These are phyloP conservation scores for Dascillus cervinus DNA, from an alignment of 2,888 invertebrate species.

Conservation along the genomic window DNA sequence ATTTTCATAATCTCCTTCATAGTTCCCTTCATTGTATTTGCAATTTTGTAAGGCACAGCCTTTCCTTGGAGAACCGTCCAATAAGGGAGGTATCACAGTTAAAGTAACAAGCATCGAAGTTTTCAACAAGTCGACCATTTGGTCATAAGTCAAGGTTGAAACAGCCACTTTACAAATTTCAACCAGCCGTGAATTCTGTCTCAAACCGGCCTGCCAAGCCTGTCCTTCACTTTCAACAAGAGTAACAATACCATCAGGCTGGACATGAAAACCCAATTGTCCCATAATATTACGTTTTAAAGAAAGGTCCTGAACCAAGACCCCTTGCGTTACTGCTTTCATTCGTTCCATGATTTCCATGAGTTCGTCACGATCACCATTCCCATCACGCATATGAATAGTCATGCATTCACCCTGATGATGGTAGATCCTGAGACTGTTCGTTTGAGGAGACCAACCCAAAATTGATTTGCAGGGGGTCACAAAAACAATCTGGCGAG, in stretches of 20 bases:
- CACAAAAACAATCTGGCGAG: slow-evolving; percentile 77
- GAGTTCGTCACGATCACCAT: slow-evolving; percentile 59
- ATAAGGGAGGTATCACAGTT: slow-evolving; percentile 67
- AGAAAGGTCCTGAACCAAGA: slow-evolving; percentile 70
- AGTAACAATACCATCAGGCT: slow-evolving; percentile 89
- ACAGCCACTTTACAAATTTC: slow-evolving; percentile 63
- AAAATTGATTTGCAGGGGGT: slow-evolving; percentile 77
- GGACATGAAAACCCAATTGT: slow-evolving; percentile 85
- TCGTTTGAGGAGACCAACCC: slow-evolving; percentile 50
- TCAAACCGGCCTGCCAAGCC: slow-evolving; percentile 76
- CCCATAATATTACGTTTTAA: slow-evolving; percentile 73
- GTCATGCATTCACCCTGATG: slow-evolving; percentile 88
- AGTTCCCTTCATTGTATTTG: slow-evolving; percentile 52
- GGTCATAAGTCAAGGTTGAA: slow-evolving; percentile 81
- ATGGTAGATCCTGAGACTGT: slow-evolving; percentile 74
- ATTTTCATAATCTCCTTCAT: slow-evolving; percentile 64
- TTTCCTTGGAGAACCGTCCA: slow-evolving; percentile 60
- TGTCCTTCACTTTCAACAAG: slow-evolving; percentile 73
- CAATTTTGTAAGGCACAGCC: slow-evolving; percentile 59
- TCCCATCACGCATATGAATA: slow-evolving; percentile 63
- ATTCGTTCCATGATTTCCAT: slow-evolving; percentile 75
- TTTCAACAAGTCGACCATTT: slow-evolving; percentile 86
- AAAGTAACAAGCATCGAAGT: slow-evolving; percentile 83
- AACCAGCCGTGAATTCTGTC: slow-evolving; percentile 82
- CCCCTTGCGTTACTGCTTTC: slow-evolving; percentile 69